Evolutionary conservation across 2,888 invertebrate species (phyloP).

Genomic region (Trissolcus brochymenae): DNA sequence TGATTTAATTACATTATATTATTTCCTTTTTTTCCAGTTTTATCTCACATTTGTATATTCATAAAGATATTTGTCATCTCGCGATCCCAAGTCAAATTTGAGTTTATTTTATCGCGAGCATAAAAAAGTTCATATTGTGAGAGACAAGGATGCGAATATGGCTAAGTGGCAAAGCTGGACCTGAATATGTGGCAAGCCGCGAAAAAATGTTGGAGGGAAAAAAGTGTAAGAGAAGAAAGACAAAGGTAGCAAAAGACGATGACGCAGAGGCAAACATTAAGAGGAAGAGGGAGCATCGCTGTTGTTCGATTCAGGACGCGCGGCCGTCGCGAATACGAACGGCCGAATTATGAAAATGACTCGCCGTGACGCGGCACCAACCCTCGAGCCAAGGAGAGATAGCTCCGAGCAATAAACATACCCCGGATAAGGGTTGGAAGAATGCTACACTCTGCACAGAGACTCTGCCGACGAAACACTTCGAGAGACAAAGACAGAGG

Average conservation of each 20-base stretch:
- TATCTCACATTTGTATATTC: no score
- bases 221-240: constrained; percentile 39
- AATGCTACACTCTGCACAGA: constrained; percentile 46
- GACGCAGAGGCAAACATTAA: constrained; percentile 35
- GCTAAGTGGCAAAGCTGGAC: constrained; percentile 35
- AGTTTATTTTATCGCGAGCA: no score
- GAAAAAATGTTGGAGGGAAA: constrained; percentile 30
- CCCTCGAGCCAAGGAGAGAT: constrained; percentile 72
- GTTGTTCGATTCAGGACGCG: constrained; percentile 79
- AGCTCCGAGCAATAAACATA: constrained; percentile 76
- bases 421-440: constrained; percentile 64
- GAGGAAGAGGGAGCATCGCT: constrained; percentile 67
- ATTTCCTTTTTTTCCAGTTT: background rate
- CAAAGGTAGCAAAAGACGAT: constrained; percentile 36
- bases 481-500: constrained; percentile 33
- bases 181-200: constrained; percentile 4
- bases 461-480: constrained; percentile 53
- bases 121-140: no score
- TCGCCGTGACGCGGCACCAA: constrained; percentile 77
- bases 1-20: constrained; percentile 23
- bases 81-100: no score
- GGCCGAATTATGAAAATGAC: constrained; percentile 81
- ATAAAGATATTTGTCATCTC: background rate
- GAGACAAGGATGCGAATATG: constrained; percentile 1
- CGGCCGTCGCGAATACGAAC: constrained; percentile 79